Conservation (phyloP, 2,888 invertebrate genomes). For the Drosophila kanekoi region DNA sequence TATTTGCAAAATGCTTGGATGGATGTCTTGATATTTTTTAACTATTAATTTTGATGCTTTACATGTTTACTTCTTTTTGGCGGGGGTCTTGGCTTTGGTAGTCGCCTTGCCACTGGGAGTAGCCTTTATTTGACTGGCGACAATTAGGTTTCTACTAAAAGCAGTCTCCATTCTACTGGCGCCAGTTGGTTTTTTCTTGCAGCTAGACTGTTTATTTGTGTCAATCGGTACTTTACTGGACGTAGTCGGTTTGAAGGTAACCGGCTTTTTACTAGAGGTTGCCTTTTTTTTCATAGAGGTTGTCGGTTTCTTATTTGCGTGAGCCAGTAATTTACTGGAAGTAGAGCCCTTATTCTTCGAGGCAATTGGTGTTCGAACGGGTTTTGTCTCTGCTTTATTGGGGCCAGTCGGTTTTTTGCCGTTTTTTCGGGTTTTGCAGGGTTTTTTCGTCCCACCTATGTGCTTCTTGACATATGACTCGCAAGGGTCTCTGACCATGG, state of each 20-base stretch:
- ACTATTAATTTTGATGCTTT: not conserved
- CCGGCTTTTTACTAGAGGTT: not conserved
- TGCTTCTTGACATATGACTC: conserved; percentile 17
- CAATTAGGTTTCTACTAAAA: not conserved
- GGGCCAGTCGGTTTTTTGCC: not conserved
- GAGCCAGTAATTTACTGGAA: not conserved
- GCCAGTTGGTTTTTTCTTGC: not conserved
- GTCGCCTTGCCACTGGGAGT: not conserved
- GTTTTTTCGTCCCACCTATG: not conserved
- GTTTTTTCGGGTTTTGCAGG: not conserved
- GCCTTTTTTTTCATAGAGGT: not conserved
- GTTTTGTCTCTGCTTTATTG: not conserved
- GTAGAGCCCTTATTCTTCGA: not conserved
- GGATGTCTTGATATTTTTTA: not conserved
- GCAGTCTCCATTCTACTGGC: not conserved
- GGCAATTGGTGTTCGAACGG: not conserved
- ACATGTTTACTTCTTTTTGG: too few species aligned
- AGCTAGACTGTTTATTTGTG: not conserved
- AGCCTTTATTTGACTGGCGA: not conserved
- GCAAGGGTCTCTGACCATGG: conserved; percentile 9
- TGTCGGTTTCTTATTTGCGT: not conserved
- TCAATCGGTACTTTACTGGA: not conserved
- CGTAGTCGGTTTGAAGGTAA: not conserved
- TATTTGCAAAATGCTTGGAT: not conserved
- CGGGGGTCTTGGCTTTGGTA: not conserved